Conservation (phyloP, 2,113 vertebrate genomes). For the Desmodus rotundus region DNA sequence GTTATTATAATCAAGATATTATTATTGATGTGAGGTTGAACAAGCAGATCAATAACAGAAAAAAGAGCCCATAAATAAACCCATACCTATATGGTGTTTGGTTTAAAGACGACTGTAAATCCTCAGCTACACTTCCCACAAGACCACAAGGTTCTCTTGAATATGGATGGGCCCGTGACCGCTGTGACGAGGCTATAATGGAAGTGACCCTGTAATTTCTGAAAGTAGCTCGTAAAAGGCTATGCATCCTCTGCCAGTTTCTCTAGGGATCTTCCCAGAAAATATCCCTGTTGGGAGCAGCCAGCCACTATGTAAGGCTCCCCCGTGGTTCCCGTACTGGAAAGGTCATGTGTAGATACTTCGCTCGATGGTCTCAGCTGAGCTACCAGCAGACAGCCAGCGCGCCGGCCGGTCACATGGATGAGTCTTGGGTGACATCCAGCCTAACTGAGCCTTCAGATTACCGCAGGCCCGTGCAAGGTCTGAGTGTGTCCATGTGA, state of each 20-base stretch:
- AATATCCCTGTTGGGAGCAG: background rate
- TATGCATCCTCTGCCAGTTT: background rate
- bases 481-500: background rate
- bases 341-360: background rate
- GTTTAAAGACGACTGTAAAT: background rate
- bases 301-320: background rate
- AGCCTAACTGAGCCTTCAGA: background rate
- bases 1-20: background rate
- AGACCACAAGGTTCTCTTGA: background rate
- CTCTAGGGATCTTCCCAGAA: background rate
- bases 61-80: background rate
- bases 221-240: background rate
- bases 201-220: background rate
- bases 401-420: too few relatives aligned
- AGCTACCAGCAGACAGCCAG: background rate
- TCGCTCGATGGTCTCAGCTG: background rate
- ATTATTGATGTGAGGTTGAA: background rate
- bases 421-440: background rate
- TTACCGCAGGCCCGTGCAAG: too few relatives aligned
- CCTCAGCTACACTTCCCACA: background rate
- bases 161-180: background rate
- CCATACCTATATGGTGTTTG: background rate
- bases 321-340: background rate
- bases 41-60: background rate
- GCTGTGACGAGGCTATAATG: background rate